Base-by-base conservation (phyloP, 2,113 vertebrate genomes). In the Carassius carassius region DNA sequence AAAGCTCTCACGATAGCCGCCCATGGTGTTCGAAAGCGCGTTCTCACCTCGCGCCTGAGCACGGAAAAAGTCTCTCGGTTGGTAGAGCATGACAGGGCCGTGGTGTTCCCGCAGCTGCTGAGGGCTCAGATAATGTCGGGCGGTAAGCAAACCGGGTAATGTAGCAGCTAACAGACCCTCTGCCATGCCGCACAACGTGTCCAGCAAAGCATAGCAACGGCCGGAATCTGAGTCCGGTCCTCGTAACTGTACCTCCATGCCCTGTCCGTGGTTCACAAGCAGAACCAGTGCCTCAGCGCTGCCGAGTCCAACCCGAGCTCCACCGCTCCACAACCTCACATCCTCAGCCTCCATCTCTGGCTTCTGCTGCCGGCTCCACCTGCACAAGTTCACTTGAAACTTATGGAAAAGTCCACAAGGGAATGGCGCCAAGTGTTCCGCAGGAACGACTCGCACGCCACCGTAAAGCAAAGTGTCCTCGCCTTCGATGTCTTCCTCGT, bases 381-480 rank as follows among this genome's bases (percentile, higher is more conserved):
- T 94, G 86, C 98, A 99, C 11, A 99, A 94, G 91, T 98, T 99
- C 78, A 99, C 97, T 91, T 99, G 98, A 85, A 99, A 96, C 90
- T 99, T 99, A 93, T 99, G 96, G 77, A 99, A 99, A 88, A 99
- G 95, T 89, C 98, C 97, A 35, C 97, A 99, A 1, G 98, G 98
- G 91, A 98, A 98, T 0, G 98, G 96, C 0, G 97, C 95, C 56
- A 98, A 95, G 91, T 99, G 97, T 93, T 99, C 98, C 12, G 96
- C 96, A 0, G 98, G 97, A 86, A 99, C 97, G 0, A 99, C 91
- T 41, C 98, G 95, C 44, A 98, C 95, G 0, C 98, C 98, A 0
- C 98, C 98, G 19, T 98, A 99, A 84, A 99, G 92, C 90, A 97
- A 88, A 10, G 92, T 90, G 35, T 95, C 95, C 60, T 94, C 93